These are phyloP conservation scores for Rhinella marina DNA, from an alignment of 2,797 vertebrate species.

Conservation along the genomic window DNA sequence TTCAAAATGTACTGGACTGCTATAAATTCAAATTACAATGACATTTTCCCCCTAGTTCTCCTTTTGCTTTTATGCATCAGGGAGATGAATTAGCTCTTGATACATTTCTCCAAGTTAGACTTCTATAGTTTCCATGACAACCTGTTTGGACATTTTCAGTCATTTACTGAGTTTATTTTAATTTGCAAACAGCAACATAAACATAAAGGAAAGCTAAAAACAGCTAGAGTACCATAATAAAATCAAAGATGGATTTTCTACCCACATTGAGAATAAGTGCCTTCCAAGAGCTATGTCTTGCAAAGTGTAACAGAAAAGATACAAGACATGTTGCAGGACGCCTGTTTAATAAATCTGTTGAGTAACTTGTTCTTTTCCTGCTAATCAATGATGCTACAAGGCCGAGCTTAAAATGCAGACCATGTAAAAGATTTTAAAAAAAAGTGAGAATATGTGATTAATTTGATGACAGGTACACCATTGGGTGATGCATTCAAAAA, in stretches of 20 bases:
- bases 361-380: constrained; percentile 2
- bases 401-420: neutral
- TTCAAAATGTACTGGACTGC: constrained; percentile 30
- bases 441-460: neutral
- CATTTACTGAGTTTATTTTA: constrained; percentile 31
- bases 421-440: neutral
- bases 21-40: constrained; percentile 49
- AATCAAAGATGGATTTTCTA: neutral
- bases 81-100: constrained; percentile 35
- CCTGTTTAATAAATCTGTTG: constrained; percentile 14
- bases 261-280: neutral
- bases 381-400: neutral
- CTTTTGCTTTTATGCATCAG: constrained; percentile 45
- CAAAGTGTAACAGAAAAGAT: constrained; percentile 4
- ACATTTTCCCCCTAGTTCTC: constrained; percentile 25
- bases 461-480: neutral
- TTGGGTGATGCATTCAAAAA: neutral
- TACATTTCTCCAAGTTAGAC: constrained; percentile 45
- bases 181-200: constrained; percentile 30
- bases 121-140: constrained; percentile 49
- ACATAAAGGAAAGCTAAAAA: constrained; percentile 39
- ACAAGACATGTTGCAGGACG: neutral
- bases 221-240: neutral
- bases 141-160: constrained; percentile 38
- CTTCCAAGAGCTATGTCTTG: neutral